phyloP scores from a whole-genome alignment of 1,140 invertebrate genomes.

The Palaemon carinicauda region DNA sequence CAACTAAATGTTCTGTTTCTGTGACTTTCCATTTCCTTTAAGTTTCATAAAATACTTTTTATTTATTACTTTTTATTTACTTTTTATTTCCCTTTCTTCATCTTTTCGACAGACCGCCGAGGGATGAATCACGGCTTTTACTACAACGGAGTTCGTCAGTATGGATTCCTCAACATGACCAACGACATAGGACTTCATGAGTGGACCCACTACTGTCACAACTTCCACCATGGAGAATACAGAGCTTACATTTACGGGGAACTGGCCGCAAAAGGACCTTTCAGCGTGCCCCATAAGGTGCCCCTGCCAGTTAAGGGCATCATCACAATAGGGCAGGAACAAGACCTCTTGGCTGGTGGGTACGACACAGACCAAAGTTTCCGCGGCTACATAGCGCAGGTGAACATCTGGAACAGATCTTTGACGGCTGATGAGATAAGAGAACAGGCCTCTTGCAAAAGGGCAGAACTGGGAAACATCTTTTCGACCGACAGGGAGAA shows the following conservation, averaged over 20 bases:
- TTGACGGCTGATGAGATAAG: constrained; percentile 27
- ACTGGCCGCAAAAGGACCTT: constrained; percentile 35
- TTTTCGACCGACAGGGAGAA: constrained; percentile 42
- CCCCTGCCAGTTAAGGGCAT: constrained; percentile 44
- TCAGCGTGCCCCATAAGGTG: constrained; percentile 47
- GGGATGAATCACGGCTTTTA: constrained; percentile 47
- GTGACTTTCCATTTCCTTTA: no score
- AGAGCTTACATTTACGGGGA: constrained; percentile 40
- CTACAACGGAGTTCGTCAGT: constrained; percentile 49
- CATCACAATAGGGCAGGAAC: constrained; percentile 46
- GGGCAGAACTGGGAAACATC: constrained; percentile 28
- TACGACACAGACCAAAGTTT: constrained; percentile 50
- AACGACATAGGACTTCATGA: constrained; percentile 45
- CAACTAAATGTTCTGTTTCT: no score
- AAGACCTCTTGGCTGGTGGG: constrained; percentile 36
- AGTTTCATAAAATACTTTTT: no score
- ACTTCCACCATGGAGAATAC: constrained; percentile 47
- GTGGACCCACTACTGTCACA: constrained; percentile 51
- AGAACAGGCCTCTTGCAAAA: constrained; percentile 9
- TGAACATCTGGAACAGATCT: constrained; percentile 48
- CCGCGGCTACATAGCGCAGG: constrained; percentile 34
- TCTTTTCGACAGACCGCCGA: constrained; percentile 9
- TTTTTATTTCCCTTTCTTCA: background rate
- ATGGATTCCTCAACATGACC: constrained; percentile 46
- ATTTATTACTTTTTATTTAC: no score